Evolutionary conservation across 2,113 vertebrate species (phyloP).

Genomic region (Oryzias celebensis): DNA sequence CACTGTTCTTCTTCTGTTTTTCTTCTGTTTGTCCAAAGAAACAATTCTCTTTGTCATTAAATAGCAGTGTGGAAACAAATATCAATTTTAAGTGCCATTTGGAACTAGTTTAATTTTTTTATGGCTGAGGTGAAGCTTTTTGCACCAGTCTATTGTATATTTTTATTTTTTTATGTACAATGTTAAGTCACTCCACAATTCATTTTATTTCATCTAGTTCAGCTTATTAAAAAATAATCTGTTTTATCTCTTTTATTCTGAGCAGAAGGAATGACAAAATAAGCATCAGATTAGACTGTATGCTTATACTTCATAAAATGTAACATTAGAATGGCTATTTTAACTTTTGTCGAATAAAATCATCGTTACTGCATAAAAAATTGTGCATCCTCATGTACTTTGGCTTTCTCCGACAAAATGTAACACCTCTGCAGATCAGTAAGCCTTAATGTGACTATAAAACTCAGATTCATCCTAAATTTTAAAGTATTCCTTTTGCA

Average conservation of each 20-base stretch:
- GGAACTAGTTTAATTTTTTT: constrained; percentile 3
- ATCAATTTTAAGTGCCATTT: constrained; percentile 24
- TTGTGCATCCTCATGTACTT: not conserved
- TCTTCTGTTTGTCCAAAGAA: too few relatives aligned
- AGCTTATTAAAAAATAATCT: not conserved
- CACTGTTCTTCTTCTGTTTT: too few relatives aligned
- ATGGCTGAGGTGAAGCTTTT: too few relatives aligned
- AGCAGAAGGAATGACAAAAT: constrained; percentile 15
- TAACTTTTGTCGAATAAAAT: too few relatives aligned
- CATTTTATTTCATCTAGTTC: not conserved
- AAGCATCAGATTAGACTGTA: constrained; percentile 8
- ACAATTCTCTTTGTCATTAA: too few relatives aligned
- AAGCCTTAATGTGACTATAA: constrained; percentile 12
- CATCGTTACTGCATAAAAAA: too few relatives aligned
- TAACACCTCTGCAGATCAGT: constrained; percentile 22
- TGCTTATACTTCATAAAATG: not conserved
- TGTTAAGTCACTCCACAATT: too few relatives aligned
- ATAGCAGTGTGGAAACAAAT: too few relatives aligned
- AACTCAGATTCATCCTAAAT: constrained; percentile 25
- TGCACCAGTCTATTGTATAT: too few relatives aligned
- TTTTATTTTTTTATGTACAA: too few relatives aligned
- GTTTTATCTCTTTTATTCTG: constrained; percentile 32
- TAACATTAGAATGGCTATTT: too few relatives aligned
- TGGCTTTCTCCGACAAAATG: constrained; percentile 3
- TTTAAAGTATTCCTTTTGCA: constrained; percentile 2